Evolutionary conservation across 2,113 vertebrate species (phyloP).

Genomic region (Hirundichthys speculiger): DNA sequence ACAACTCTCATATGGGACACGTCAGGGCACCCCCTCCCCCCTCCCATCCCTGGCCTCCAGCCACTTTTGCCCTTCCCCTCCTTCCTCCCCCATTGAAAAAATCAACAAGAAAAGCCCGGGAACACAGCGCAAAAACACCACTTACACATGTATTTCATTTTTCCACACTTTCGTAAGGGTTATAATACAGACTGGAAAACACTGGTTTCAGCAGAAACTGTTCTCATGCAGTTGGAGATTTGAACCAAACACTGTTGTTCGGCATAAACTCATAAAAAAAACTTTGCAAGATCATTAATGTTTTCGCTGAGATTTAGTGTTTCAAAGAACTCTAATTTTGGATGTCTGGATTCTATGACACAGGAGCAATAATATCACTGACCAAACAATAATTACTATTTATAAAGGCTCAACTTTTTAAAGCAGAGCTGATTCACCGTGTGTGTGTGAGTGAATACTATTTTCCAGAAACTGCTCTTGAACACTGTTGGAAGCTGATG

Average conservation of each 20-base stretch:
- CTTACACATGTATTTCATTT: slow-evolving; percentile 34
- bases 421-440: slow-evolving; percentile 17
- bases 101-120: slow-evolving; percentile 50
- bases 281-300: too few relatives aligned
- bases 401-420: too few relatives aligned
- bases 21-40: not conserved
- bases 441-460: not conserved
- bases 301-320: too few relatives aligned
- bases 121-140: slow-evolving; percentile 27
- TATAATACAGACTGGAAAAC: slow-evolving; percentile 12
- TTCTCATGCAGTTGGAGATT: not conserved
- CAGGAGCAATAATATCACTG: too few relatives aligned
- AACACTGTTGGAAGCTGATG: not conserved
- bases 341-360: too few relatives aligned
- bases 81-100: too few relatives aligned
- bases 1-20: slow-evolving; percentile 32
- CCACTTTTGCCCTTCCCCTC: slow-evolving; percentile 10
- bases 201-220: slow-evolving; percentile 48
- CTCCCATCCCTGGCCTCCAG: not conserved
- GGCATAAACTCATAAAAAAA: too few relatives aligned
- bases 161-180: slow-evolving; percentile 33
- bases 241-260: not conserved
- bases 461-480: slow-evolving; percentile 31
- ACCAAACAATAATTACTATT: too few relatives aligned
- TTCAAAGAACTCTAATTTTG: too few relatives aligned